A percentile compares a stretch with the other conserved stretches of the same genome.
Evolutionary conservation across 1,140 invertebrate species (phyloP).

Genomic region (Potamilus streckersoni): DNA sequence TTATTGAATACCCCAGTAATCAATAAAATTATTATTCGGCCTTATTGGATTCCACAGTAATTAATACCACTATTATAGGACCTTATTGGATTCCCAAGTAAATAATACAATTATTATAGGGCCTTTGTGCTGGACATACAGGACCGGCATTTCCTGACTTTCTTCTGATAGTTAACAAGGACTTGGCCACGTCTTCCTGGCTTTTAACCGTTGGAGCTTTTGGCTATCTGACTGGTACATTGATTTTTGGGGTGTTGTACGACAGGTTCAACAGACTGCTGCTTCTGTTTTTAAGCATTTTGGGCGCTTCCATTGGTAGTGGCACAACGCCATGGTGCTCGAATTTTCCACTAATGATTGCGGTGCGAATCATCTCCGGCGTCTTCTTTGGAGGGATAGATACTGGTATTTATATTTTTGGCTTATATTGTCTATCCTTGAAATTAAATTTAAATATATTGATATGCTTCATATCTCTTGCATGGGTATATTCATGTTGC

Average conservation of each 20-base stretch:
- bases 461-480: too few relatives aligned
- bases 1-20: too few relatives aligned
- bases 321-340: conserved; percentile 12
- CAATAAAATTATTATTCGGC: too few relatives aligned
- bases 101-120: too few relatives aligned
- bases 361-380: conserved; percentile 17
- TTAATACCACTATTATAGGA: too few relatives aligned
- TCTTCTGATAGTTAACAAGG: conserved; percentile 46
- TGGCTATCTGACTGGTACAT: conserved; percentile 12
- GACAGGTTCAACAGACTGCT: background rate
- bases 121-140: too few relatives aligned
- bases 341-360: conserved; percentile 16
- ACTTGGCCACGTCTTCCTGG: conserved; percentile 37
- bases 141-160: conserved; percentile 62
- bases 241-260: too few relatives aligned
- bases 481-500: too few relatives aligned
- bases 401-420: conserved; percentile 9
- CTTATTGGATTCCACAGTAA: too few relatives aligned
- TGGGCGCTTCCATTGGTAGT: conserved; percentile 9
- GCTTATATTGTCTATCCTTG: too few relatives aligned
- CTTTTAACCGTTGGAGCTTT: conserved; percentile 7
- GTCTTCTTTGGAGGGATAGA: conserved; percentile 16
- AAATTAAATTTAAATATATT: too few relatives aligned
- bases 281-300: conserved; percentile 8
- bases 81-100: too few relatives aligned